These are phyloP conservation scores for Kuschelorhynchus macadamiae DNA, from an alignment of 2,888 invertebrate species.

Conservation along the genomic window DNA sequence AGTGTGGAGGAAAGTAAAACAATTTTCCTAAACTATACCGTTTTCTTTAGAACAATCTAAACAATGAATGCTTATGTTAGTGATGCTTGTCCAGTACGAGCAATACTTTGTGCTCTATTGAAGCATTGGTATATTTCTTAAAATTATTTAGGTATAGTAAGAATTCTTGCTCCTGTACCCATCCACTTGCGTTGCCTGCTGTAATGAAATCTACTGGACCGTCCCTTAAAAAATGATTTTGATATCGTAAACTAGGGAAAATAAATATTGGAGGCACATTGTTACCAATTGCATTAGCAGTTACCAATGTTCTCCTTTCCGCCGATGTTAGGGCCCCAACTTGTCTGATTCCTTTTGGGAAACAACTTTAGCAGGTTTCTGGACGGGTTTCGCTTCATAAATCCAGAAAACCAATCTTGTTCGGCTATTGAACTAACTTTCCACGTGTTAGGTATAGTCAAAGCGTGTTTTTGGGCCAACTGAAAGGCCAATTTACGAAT, in stretches of 20 bases:
- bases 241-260: too few relatives aligned
- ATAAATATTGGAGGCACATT: conserved; percentile 4
- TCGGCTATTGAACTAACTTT: background rate
- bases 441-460: background rate
- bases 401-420: conserved; percentile 11
- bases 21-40: background rate
- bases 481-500: conserved; percentile 9
- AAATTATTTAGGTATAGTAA: background rate
- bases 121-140: conserved; percentile 5
- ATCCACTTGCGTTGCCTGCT: background rate
- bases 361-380: too few relatives aligned
- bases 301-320: conserved; percentile 1
- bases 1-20: background rate
- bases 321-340: conserved; percentile 8
- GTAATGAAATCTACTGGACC: background rate
- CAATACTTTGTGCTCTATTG: background rate
- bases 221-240: too few relatives aligned
- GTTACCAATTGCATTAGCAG: conserved; percentile 3
- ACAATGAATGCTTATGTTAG: background rate
- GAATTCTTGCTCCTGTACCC: conserved; percentile 8
- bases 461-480: background rate
- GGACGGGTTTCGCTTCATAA: conserved; percentile 12
- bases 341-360: background rate
- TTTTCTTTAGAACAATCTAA: conserved; percentile 10
- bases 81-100: conserved; percentile 11